A percentile compares a stretch with the other conserved stretches of the same genome.
phyloP scores from a whole-genome alignment of 2,113 vertebrate species.

The Oreochromis niloticus region DNA sequence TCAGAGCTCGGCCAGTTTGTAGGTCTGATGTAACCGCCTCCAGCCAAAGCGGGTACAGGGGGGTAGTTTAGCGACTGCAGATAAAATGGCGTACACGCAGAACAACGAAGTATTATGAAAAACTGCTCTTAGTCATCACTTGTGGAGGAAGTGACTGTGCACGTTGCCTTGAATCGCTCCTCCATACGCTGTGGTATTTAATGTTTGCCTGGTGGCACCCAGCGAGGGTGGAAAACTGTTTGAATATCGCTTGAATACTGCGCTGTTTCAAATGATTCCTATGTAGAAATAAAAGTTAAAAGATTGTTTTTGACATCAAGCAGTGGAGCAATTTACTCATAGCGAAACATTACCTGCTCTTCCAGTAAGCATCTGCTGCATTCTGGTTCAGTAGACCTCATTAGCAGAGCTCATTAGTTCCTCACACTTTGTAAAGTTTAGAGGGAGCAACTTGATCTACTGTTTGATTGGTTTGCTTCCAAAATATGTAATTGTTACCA shows the following conservation, averaged over 20 bases:
- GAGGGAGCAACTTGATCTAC: not conserved
- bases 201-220: not conserved
- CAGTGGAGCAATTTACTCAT: not conserved
- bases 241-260: not conserved
- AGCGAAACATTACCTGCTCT: not conserved
- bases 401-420: constrained; percentile 38
- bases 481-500: constrained; percentile 18
- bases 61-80: not conserved
- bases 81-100: constrained; percentile 1
- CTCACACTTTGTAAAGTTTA: constrained; percentile 6
- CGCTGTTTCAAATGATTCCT: not conserved
- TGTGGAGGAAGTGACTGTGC: constrained; percentile 26
- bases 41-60: not conserved
- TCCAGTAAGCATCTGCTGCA: not conserved
- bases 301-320: not conserved
- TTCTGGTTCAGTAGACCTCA: not conserved
- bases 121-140: constrained; percentile 27
- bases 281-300: not conserved
- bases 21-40: not conserved
- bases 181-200: not conserved
- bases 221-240: not conserved
- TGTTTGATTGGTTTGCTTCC: not conserved
- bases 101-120: not conserved
- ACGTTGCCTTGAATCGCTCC: not conserved
- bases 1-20: not conserved